Percentiles rank a stretch among this genome's conserved stretches.
Evolutionary conservation across 2,888 invertebrate genomes (phyloP).

Genomic region (Tiliacea aurago): DNA sequence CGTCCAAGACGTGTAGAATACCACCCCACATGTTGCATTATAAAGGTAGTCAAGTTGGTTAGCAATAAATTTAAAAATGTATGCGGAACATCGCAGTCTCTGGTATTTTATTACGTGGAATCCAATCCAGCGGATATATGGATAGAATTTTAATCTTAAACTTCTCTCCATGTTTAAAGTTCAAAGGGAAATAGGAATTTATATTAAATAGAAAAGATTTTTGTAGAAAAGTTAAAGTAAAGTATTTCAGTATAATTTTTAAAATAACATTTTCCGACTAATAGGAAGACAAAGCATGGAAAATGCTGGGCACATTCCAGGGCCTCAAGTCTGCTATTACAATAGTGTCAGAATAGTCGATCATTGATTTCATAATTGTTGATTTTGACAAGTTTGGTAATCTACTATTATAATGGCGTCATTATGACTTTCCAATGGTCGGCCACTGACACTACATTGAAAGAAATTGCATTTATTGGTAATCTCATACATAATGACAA

Average conservation of each 20-base stretch:
- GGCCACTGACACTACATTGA: too few relatives aligned
- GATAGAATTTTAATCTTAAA: slow-evolving; percentile 53
- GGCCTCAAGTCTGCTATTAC: too few relatives aligned
- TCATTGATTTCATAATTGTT: too few relatives aligned
- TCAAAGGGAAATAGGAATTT: slow-evolving; percentile 6
- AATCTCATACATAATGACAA: too few relatives aligned
- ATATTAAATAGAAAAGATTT: not conserved
- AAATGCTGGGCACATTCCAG: not conserved
- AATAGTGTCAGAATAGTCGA: too few relatives aligned
- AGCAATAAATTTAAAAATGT: slow-evolving; percentile 79
- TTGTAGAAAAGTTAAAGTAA: not conserved
- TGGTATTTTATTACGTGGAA: slow-evolving; percentile 62
- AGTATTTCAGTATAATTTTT: slow-evolving; percentile 1
- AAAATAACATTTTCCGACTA: not conserved
- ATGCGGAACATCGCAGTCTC: slow-evolving; percentile 63
- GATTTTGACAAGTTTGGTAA: too few relatives aligned
- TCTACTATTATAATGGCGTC: too few relatives aligned
- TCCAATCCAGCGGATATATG: slow-evolving; percentile 49
- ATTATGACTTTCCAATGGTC: too few relatives aligned
- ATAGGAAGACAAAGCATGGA: not conserved
- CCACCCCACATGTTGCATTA: slow-evolving; percentile 59
- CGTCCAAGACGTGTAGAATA: slow-evolving; percentile 38
- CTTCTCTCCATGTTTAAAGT: slow-evolving; percentile 38
- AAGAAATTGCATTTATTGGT: too few relatives aligned
- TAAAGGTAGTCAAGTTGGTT: slow-evolving; percentile 68